These are phyloP conservation scores for Heteromurus nitidus DNA, from an alignment of 2,888 invertebrate species.

Conservation along the genomic window DNA sequence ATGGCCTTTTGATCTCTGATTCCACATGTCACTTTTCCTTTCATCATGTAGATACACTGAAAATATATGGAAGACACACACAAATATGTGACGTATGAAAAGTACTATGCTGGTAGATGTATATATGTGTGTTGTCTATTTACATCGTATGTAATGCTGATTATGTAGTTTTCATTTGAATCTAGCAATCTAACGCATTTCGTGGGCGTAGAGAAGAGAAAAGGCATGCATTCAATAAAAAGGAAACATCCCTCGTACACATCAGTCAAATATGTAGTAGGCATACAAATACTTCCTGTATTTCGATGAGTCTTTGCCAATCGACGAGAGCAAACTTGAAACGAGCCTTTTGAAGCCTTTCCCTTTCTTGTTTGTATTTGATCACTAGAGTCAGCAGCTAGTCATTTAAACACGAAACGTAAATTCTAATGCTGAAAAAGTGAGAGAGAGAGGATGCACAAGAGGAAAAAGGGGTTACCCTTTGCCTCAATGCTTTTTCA, in stretches of 20 bases:
- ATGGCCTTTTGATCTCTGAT: slow-evolving; percentile 65
- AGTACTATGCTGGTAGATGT: too few relatives aligned
- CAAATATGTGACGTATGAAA: too few relatives aligned
- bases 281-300: not conserved
- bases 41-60: slow-evolving; percentile 31
- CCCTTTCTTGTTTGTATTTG: slow-evolving; percentile 32
- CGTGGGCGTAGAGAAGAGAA: not conserved
- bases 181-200: not conserved
- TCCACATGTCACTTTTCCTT: slow-evolving; percentile 62
- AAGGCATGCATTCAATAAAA: not conserved
- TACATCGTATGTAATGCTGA: slow-evolving; percentile 16
- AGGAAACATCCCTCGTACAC: not conserved
- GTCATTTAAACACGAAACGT: not conserved
- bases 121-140: not conserved
- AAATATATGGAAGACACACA: not conserved
- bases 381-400: slow-evolving; percentile 15
- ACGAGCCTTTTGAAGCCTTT: slow-evolving; percentile 19
- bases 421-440: not conserved
- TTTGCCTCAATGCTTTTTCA: slow-evolving; percentile 9
- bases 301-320: not conserved
- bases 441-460: not conserved
- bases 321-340: slow-evolving; percentile 17
- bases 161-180: not conserved
- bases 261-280: not conserved
- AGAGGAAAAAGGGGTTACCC: not conserved